Evolutionary conservation across 2,888 invertebrate species (phyloP).

Genomic region (Halocaridina rubra): DNA sequence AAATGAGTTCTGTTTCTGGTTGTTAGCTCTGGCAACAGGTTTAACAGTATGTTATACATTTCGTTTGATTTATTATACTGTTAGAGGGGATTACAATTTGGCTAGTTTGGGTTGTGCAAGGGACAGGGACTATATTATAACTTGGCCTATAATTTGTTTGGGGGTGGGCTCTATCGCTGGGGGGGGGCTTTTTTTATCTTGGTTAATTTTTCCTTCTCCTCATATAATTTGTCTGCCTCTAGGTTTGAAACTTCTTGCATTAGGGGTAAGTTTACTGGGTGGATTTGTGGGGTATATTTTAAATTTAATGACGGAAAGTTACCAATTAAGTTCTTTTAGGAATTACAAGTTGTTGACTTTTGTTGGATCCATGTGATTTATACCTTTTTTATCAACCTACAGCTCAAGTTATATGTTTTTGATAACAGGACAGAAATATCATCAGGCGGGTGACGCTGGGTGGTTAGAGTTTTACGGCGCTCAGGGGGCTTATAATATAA

Average conservation of each 20-base stretch:
- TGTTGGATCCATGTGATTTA: neutral
- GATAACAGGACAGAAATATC: neutral
- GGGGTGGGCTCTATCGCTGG: neutral
- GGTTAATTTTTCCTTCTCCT: neutral
- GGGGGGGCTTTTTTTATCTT: neutral
- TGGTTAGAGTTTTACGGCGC: neutral
- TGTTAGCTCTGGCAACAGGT: neutral
- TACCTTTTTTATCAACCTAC: neutral
- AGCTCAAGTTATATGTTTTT: neutral
- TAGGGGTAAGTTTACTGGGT: neutral
- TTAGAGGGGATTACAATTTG: neutral
- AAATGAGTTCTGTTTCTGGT: constrained; percentile 69
- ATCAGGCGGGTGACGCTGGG: neutral
- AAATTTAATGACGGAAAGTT: neutral
- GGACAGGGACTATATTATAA: neutral
- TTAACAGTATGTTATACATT: constrained; percentile 1
- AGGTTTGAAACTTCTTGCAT: neutral
- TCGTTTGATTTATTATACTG: neutral
- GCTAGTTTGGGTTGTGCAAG: neutral
- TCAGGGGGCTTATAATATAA: neutral
- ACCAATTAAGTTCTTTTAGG: neutral
- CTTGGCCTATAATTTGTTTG: neutral
- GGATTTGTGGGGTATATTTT: neutral
- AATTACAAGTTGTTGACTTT: neutral
- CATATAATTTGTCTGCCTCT: neutral